Evolutionary conservation across 37 sponge, comb jelly and placozoan genomes (phyloP).

Genomic region (Lycopodina hypogea): DNA sequence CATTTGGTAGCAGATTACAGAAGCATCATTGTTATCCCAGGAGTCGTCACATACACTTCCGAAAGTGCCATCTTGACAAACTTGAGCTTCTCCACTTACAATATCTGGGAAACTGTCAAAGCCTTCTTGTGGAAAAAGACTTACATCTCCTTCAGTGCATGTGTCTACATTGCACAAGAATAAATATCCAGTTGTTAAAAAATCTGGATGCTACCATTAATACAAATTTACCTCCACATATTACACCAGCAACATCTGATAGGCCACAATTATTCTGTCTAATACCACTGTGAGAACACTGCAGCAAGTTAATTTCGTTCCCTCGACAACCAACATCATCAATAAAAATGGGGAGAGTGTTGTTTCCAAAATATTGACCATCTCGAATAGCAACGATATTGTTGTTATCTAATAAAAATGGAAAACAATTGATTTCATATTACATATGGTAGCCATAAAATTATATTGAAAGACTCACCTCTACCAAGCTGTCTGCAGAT

Average conservation of each 20-base stretch:
- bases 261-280: slow-evolving; percentile 1
- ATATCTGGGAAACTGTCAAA: background rate
- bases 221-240: slow-evolving; percentile 5
- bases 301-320: background rate
- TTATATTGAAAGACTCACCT: background rate
- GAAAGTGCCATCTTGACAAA: slow-evolving; percentile 9
- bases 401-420: background rate
- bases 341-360: background rate
- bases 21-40: slow-evolving; percentile 41
- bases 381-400: background rate
- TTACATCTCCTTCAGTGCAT: slow-evolving; percentile 27
- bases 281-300: slow-evolving; percentile 10
- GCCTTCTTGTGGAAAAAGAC: background rate
- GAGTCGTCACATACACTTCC: slow-evolving; percentile 18
- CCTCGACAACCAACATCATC: slow-evolving; percentile 11
- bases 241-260: slow-evolving; percentile 2
- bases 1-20: slow-evolving; percentile 31
- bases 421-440: background rate
- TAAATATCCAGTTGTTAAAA: background rate
- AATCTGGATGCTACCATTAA: background rate
- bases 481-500: slow-evolving; percentile 17
- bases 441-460: background rate
- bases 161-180: background rate
- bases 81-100: background rate
- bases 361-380: background rate